These are phyloP conservation scores for Chaetodon trifasciatus DNA, from an alignment of 2,797 vertebrate species.

Conservation along the genomic window DNA sequence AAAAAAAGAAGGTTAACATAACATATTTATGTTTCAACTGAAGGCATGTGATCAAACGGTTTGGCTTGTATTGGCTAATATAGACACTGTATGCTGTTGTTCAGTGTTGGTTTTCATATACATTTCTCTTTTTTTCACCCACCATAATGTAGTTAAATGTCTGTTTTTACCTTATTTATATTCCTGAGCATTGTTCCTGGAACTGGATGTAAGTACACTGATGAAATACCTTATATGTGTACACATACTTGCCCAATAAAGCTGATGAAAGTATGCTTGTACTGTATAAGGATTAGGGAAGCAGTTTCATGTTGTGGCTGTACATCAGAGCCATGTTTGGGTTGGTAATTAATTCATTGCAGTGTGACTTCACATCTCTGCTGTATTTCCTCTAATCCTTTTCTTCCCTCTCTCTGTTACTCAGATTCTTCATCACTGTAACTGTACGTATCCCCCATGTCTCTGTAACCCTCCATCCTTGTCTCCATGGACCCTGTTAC, in stretches of 20 bases:
- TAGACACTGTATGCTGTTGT: not conserved
- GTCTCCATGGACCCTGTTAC: not conserved
- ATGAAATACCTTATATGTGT: not conserved
- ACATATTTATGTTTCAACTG: not conserved
- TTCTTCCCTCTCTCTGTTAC: not conserved
- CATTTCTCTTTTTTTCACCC: not conserved
- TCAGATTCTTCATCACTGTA: not conserved
- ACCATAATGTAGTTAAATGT: not conserved
- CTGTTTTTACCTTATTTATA: not conserved
- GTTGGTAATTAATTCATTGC: not conserved
- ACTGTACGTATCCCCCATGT: not conserved
- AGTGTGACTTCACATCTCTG: not conserved
- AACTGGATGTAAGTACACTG: too few species aligned
- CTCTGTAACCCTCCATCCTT: slow-evolving; percentile 12
- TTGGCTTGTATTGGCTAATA: not conserved
- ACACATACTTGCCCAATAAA: not conserved
- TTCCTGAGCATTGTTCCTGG: not conserved
- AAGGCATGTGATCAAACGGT: not conserved
- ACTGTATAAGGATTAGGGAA: not conserved
- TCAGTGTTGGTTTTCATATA: not conserved
- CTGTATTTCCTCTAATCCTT: not conserved
- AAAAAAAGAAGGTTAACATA: not conserved
- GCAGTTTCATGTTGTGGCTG: not conserved
- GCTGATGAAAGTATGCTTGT: not conserved
- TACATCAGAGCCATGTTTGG: not conserved